These are phyloP conservation scores for Cheilosia scutellata DNA, from an alignment of 2,888 invertebrate genomes.

Conservation along the genomic window DNA sequence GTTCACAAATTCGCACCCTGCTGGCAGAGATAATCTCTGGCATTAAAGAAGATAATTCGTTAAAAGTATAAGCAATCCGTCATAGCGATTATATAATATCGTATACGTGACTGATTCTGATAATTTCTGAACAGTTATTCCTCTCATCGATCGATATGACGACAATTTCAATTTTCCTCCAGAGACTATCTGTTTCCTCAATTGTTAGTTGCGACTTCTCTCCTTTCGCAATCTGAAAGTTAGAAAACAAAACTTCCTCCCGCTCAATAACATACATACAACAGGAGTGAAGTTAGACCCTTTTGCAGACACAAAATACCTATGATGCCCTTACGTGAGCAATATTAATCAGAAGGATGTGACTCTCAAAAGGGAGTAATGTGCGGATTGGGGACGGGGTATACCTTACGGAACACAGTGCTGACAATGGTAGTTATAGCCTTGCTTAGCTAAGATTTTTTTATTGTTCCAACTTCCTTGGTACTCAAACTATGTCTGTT, in stretches of 20 bases:
- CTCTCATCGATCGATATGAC: slow-evolving; percentile 1
- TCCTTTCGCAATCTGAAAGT: background rate
- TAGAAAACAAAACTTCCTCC: background rate
- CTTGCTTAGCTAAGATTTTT: background rate
- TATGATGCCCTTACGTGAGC: slow-evolving; percentile 43
- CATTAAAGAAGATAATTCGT: slow-evolving; percentile 27
- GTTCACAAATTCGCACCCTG: slow-evolving; percentile 2
- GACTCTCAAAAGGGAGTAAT: slow-evolving; percentile 33
- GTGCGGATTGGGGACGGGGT: background rate
- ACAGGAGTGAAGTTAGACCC: background rate
- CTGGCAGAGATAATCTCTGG: slow-evolving; percentile 19
- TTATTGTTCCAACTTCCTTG: background rate
- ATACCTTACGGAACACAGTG: background rate
- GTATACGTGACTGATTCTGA: slow-evolving; percentile 35
- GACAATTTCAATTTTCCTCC: slow-evolving; percentile 32
- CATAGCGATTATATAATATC: background rate
- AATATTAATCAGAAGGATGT: slow-evolving; percentile 44
- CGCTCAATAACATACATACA: slow-evolving; percentile 21
- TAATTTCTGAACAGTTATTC: background rate
- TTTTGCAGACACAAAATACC: slow-evolving; percentile 2
- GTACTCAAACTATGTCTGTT: background rate
- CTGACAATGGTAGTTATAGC: slow-evolving; percentile 9
- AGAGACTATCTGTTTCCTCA: slow-evolving; percentile 1
- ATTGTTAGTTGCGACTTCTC: slow-evolving; percentile 6
- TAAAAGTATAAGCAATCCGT: slow-evolving; percentile 15